Evolutionary conservation across 2,888 invertebrate genomes (phyloP), one percentile per base, ranked within the genome.

Genomic region (Thumatha senex): DNA sequence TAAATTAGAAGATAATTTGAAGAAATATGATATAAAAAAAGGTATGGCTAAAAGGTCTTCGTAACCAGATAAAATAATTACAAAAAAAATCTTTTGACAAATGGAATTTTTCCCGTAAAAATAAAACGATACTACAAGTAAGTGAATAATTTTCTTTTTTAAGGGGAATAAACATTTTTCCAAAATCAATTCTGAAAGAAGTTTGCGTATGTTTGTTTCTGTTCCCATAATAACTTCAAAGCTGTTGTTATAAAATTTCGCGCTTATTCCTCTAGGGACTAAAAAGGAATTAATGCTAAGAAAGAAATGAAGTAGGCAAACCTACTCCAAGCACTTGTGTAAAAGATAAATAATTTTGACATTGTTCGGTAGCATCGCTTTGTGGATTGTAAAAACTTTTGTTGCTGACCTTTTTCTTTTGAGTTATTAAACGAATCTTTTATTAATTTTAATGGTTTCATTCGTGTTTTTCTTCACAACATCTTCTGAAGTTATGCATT

Each of bases 241-340:
- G 46, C 47, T 44, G 45, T 44, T 40, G 40, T 38, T 40, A 65
- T 61, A 59, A 54, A 51, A 29, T 59, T 57, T 56, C 38, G 3
- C 18, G 18, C 5, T 24, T 24, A 24, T 4, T 5, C 18, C 18
- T 4, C 18, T 24, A 4, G 5, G 18, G 18, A 24, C 18, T 24
- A 4, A 24, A 24, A 24, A 24, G 18, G 5, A 24, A 42, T 57
- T 56, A 34, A 42, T 50, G 42, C 41, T 67, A 59, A 67, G 50
- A 61, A 56, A 2, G 58, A 67, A 48, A 24, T 50, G 56, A 42
- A 56, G 61, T 58, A 54, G 39, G 51, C 47, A 35, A 46, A 14
- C 24, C 35, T 39, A 51, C 45, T 47, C 13, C 33, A 34, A 51
- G 15, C 34, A 52, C 40, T 40, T 24, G 13, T 35, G 12, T 40